A percentile compares a stretch with the other conserved stretches of the same genome.
These are phyloP conservation scores for Chromis chromis DNA, from an alignment of 2,797 vertebrate genomes.

Conservation along the genomic window DNA sequence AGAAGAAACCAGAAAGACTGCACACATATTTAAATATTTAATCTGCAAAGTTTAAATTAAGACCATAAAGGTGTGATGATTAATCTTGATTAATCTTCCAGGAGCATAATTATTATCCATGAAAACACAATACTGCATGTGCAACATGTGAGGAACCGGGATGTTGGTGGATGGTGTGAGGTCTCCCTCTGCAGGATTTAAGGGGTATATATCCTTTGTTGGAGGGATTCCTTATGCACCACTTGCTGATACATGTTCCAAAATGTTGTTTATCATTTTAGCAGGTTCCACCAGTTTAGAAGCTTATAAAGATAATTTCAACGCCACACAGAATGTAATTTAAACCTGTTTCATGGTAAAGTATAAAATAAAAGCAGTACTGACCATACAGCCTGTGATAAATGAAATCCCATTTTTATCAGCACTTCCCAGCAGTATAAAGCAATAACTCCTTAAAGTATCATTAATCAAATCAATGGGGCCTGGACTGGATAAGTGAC, in stretches of 20 bases:
- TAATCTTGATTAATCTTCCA: neutral
- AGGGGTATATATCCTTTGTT: neutral
- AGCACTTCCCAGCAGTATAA: neutral
- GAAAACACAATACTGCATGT: neutral
- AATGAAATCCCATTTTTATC: neutral
- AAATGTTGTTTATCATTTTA: neutral
- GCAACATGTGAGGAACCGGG: neutral
- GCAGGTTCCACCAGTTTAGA: neutral
- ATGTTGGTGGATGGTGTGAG: neutral
- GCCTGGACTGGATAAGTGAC: neutral
- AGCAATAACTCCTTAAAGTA: neutral
- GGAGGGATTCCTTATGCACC: neutral
- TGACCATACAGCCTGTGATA: neutral
- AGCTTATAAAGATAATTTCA: neutral
- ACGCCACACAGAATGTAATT: neutral
- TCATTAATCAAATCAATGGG: neutral
- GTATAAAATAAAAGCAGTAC: neutral
- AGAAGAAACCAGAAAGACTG: neutral
- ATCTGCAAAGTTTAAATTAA: neutral
- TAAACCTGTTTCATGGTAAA: neutral
- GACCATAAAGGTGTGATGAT: neutral
- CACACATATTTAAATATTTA: neutral
- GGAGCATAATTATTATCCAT: neutral
- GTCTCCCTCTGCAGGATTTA: conserved; percentile 63
- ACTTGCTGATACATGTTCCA: neutral